phyloP scores from a whole-genome alignment of 2,888 invertebrate species.

The Dryobota labecula region DNA sequence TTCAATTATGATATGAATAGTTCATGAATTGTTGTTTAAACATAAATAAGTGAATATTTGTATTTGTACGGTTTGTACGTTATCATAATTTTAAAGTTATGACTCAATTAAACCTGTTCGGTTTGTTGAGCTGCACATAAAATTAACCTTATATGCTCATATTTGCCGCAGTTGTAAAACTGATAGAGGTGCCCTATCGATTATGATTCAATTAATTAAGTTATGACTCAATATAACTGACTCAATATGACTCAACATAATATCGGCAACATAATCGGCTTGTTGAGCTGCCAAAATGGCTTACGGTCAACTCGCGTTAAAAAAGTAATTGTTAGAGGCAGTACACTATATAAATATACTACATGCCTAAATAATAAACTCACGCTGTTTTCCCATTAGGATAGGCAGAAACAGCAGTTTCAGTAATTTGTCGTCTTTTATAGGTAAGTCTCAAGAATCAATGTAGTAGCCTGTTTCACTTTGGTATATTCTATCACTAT shows the following conservation, averaged over 20 bases:
- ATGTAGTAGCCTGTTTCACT: no score
- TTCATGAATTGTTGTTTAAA: constrained; percentile 13
- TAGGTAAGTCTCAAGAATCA: no score
- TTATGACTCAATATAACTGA: constrained; percentile 2
- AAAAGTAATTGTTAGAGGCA: not conserved
- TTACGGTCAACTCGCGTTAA: not conserved
- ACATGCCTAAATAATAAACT: not conserved
- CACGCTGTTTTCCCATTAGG: no score
- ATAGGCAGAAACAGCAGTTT: no score
- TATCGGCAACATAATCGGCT: no score
- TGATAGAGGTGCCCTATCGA: not conserved
- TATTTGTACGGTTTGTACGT: not conserved
- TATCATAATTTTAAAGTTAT: constrained; percentile 4
- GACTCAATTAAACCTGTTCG: constrained; percentile 15
- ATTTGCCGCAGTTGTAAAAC: not conserved
- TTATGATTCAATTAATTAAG: not conserved
- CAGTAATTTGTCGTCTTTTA: no score
- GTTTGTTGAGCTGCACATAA: constrained; percentile 9
- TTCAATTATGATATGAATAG: constrained; percentile 15
- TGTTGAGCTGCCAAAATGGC: not conserved
- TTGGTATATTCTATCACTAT: no score
- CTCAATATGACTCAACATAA: constrained; percentile 1
- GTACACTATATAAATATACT: no score
- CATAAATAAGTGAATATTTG: constrained; percentile 22
- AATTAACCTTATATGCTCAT: not conserved